These are phyloP conservation scores for Ciconia nigra DNA, from an alignment of 2,797 vertebrate species.

Conservation along the genomic window DNA sequence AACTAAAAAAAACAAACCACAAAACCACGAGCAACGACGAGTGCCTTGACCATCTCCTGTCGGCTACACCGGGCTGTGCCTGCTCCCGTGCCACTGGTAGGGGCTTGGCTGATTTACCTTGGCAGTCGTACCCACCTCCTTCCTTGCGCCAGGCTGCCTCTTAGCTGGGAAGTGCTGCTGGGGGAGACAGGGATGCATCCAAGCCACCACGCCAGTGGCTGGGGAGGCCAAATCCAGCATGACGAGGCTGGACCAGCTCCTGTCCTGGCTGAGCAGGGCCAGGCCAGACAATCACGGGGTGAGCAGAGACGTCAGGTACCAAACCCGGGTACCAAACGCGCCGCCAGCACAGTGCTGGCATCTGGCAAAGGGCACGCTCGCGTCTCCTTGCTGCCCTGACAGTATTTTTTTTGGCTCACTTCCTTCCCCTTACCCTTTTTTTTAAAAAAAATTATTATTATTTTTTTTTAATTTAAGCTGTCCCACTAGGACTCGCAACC, in stretches of 20 bases:
- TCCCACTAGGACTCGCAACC: not conserved
- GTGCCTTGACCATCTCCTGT: constrained; percentile 52
- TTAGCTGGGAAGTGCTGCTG: not conserved
- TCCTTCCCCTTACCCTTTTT: not conserved
- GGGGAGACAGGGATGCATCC: not conserved
- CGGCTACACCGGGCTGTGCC: not conserved
- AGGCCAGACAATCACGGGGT: not conserved
- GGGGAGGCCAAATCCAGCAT: not conserved
- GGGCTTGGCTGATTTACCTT: not conserved
- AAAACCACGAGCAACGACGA: constrained; percentile 25
- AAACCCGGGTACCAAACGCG: not conserved
- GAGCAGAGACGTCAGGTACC: accelerated
- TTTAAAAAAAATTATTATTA: not conserved
- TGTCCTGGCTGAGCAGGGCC: not conserved
- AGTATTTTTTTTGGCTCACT: not conserved
- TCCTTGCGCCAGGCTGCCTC: not conserved
- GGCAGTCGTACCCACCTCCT: not conserved
- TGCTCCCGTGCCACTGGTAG: accelerated
- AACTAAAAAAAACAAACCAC: not conserved
- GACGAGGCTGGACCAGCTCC: not conserved
- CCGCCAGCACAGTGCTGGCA: not conserved
- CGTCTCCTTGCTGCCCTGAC: not conserved
- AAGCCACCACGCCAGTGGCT: accelerated
- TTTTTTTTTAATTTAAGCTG: constrained; percentile 23
- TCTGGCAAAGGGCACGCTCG: accelerated